These are phyloP conservation scores for Philotrypesis tridentata DNA, from an alignment of 1,140 invertebrate species.

Conservation along the genomic window DNA sequence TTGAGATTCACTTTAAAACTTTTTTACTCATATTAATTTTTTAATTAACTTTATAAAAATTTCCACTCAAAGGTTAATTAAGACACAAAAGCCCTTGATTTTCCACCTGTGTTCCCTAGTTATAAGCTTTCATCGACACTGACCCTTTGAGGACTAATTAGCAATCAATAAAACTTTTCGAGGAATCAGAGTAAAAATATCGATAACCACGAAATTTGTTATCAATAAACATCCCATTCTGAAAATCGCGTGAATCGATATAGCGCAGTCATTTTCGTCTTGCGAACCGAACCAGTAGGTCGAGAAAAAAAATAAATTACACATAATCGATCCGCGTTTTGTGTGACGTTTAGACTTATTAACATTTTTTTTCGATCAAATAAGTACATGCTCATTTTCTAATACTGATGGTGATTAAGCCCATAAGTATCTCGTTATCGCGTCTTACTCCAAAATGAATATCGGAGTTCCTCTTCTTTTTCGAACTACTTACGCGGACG, in stretches of 20 bases:
- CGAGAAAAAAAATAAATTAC: neutral
- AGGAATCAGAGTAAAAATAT: neutral
- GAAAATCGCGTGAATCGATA: too few species aligned
- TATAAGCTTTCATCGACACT: neutral
- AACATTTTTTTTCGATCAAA: too few species aligned
- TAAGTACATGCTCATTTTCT: too few species aligned
- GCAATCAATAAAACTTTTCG: neutral
- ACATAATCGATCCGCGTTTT: too few species aligned
- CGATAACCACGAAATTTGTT: neutral
- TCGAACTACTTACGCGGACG: too few species aligned
- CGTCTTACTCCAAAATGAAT: neutral
- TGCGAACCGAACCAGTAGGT: neutral
- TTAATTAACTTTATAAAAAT: neutral
- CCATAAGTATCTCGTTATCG: neutral
- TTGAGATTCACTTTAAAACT: neutral
- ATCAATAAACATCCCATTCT: neutral
- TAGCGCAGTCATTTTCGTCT: slow-evolving; percentile 8
- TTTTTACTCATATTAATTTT: neutral
- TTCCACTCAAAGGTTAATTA: neutral
- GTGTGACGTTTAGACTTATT: too few species aligned
- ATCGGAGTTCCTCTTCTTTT: neutral
- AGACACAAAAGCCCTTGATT: neutral
- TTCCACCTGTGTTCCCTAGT: neutral
- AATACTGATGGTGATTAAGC: too few species aligned
- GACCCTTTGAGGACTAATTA: neutral